A percentile compares a stretch with the other conserved stretches of the same genome.
These are phyloP conservation scores for Nothoprocta perdicaria DNA, from an alignment of 2,113 vertebrate genomes.

Conservation along the genomic window DNA sequence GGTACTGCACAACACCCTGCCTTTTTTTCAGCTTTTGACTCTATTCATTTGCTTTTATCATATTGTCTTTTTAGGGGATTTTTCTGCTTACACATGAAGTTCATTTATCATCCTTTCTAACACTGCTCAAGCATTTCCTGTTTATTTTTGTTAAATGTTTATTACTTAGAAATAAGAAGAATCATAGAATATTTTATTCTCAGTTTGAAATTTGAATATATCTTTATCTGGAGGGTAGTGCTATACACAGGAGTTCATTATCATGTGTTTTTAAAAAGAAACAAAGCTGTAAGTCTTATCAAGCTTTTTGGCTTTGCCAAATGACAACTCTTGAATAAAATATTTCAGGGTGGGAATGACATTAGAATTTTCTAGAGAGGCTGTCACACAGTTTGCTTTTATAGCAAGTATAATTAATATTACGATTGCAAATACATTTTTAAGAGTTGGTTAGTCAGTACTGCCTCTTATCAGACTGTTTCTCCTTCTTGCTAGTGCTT, in stretches of 20 bases:
- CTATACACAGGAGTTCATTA: not conserved
- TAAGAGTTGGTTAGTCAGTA: constrained; percentile 10
- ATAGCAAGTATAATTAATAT: constrained; percentile 40
- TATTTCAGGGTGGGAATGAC: not conserved
- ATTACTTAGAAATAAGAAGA: not conserved
- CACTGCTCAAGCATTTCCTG: constrained; percentile 40
- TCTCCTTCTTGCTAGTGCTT: not conserved
- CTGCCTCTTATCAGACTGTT: not conserved
- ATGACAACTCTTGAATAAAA: not conserved
- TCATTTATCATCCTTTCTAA: not conserved
- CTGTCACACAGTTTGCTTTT: not conserved
- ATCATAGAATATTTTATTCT: not conserved
- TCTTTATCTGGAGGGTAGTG: not conserved
- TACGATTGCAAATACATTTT: constrained; percentile 43
- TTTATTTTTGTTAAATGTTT: constrained; percentile 61
- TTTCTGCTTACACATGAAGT: constrained; percentile 15
- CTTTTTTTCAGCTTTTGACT: not conserved
- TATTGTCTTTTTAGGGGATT: not conserved
- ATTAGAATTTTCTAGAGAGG: not conserved
- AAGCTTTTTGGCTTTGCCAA: not conserved
- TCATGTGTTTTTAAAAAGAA: not conserved
- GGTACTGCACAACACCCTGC: constrained; percentile 71
- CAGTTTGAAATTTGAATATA: not conserved
- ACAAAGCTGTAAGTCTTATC: not conserved
- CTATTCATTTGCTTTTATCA: not conserved